These are phyloP conservation scores for Cyclophora albipunctata DNA, from an alignment of 2,888 invertebrate genomes.

Conservation along the genomic window DNA sequence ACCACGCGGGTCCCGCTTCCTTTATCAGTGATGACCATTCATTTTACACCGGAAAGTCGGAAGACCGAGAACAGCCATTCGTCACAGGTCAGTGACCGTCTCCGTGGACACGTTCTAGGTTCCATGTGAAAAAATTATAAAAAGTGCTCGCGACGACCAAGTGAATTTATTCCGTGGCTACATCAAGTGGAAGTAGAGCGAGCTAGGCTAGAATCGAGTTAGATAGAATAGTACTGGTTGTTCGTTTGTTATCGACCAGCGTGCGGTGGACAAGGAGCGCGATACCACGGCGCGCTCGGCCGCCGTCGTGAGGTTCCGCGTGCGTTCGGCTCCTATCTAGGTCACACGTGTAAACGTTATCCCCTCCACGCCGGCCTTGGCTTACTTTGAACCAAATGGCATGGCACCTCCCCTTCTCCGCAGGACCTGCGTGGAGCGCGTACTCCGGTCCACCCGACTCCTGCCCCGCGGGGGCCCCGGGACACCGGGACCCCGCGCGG, in stretches of 20 bases:
- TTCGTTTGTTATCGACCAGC: constrained; percentile 47
- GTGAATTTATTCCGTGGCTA: constrained; percentile 15
- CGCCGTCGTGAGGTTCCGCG: constrained; percentile 50
- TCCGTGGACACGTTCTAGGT: constrained; percentile 38
- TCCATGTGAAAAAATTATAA: constrained; percentile 32
- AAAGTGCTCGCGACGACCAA: constrained; percentile 17
- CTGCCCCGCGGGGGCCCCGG: constrained; percentile 2
- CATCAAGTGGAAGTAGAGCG: constrained; percentile 15
- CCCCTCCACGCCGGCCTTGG: constrained; percentile 72
- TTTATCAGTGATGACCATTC: not conserved
- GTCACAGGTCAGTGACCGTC: constrained; percentile 46
- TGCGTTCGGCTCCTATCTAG: constrained; percentile 58
- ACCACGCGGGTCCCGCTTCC: not conserved
- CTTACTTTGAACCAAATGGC: constrained; percentile 65
- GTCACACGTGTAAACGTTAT: constrained; percentile 75
- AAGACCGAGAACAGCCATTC: constrained; percentile 11
- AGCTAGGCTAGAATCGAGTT: constrained; percentile 18
- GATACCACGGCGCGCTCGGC: constrained; percentile 29
- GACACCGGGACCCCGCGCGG: constrained; percentile 5
- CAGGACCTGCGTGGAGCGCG: constrained; percentile 21
- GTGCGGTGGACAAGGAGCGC: constrained; percentile 17
- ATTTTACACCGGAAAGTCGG: constrained; percentile 1
- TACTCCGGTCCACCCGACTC: constrained; percentile 2
- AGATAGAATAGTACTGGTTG: constrained; percentile 5
- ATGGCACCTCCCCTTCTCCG: constrained; percentile 60